Evolutionary conservation across 1,140 invertebrate species (phyloP), one percentile per base, ranked within the genome.

Genomic region (Holotrichia oblita): DNA sequence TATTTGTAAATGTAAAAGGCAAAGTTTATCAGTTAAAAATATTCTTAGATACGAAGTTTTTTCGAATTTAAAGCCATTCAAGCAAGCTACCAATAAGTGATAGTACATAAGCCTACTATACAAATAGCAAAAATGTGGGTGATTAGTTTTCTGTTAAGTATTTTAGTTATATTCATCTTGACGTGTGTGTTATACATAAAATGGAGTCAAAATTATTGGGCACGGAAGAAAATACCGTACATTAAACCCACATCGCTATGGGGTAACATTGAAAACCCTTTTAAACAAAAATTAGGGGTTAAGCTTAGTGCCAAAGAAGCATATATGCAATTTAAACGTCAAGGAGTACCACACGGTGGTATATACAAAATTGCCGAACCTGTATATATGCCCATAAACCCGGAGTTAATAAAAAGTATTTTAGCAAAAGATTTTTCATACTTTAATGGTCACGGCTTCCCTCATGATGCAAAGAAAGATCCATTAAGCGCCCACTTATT

Each of bases 341-440:
- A 12, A 0, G 34, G 64, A 10, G 10, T 42, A 24, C 40, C 17
- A n/a, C 27, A 44, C 55, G 61, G 27, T 20, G 77, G 77, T 2
- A 44, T 74, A 22, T 64, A 79, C 9, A 10, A 20, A n/a, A 3
- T 69, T 34, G 22, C 78, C 8, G 40, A 24, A 3, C 69, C 55
- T 6, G 55, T 79, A 14, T 44, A 41, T 14, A 22, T 74, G 0
- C 34, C 41, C 8, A 22, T 76, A 10, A 17, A 91, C 83, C 87
- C 86, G 3, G 86, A 89, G 81, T 79, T 91, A 22, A 87, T 91
- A 0, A 91, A 89, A 83, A 83, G 86, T 40, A 81, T 91, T 20
- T 85, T 88, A 74, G 88, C 90, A 27, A 89, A 88, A 75, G 86
- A 90, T 80, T 89, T 89, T 48, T 44, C 80, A 2, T 83, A 83